Percentiles rank a stretch among this genome's conserved stretches.
Evolutionary conservation across 2,888 invertebrate genomes (phyloP).

Genomic region (Synergus japonicus): DNA sequence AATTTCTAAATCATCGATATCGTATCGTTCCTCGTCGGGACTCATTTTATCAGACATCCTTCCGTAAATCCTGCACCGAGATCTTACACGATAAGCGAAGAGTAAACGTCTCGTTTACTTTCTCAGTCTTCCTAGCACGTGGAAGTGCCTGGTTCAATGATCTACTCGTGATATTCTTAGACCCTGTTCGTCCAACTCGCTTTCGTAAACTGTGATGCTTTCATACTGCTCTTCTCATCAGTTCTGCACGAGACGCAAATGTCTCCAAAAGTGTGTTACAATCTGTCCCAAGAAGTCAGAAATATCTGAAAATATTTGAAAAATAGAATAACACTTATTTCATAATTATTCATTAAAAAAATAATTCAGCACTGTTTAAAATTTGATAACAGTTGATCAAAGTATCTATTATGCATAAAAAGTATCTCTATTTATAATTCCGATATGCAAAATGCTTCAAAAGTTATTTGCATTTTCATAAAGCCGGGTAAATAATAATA

Average conservation of each 20-base stretch:
- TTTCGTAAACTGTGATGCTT: conserved; percentile 39
- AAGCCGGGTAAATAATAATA: too few species aligned
- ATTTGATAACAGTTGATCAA: too few species aligned
- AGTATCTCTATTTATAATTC: too few species aligned
- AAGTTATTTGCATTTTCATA: too few species aligned
- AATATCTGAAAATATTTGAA: not conserved
- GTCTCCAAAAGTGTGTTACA: not conserved
- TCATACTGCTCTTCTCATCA: conserved; percentile 24
- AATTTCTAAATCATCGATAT: conserved; percentile 90
- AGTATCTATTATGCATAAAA: too few species aligned
- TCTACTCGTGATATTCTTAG: conserved; percentile 66
- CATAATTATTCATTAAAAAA: not conserved
- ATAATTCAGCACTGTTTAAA: too few species aligned
- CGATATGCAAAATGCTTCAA: too few species aligned
- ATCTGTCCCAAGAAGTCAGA: not conserved
- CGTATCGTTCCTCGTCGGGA: conserved; percentile 77
- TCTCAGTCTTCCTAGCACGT: conserved; percentile 53
- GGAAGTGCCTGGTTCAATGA: conserved; percentile 66
- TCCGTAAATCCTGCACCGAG: conserved; percentile 31
- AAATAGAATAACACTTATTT: not conserved
- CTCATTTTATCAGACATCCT: conserved; percentile 65
- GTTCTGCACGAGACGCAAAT: not conserved
- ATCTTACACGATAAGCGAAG: conserved; percentile 9
- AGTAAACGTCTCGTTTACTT: conserved; percentile 43
- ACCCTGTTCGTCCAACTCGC: conserved; percentile 45